These are phyloP conservation scores for Cephalotes varians DNA, from an alignment of 2,888 invertebrate genomes.

Conservation along the genomic window DNA sequence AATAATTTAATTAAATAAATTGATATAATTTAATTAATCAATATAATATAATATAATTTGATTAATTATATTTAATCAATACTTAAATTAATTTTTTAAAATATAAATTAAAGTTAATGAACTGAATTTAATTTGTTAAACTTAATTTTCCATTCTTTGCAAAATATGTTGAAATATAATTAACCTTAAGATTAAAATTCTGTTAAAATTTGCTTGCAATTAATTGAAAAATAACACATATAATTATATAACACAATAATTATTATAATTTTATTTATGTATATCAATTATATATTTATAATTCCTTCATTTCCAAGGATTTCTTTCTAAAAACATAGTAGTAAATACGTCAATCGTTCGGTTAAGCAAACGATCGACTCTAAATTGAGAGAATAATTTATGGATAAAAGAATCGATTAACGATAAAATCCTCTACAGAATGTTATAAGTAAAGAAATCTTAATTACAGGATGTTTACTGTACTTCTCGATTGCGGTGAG, in stretches of 20 bases:
- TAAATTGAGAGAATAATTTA: constrained; percentile 1
- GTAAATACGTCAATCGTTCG: neutral
- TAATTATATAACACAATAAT: too few relatives aligned
- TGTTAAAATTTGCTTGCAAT: neutral
- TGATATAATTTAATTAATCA: too few relatives aligned
- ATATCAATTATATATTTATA: too few relatives aligned
- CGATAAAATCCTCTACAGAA: neutral
- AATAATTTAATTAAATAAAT: too few relatives aligned
- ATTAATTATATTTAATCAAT: too few relatives aligned
- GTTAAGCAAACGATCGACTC: neutral
- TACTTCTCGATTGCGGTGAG: neutral
- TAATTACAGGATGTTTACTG: constrained; percentile 35
- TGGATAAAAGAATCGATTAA: neutral
- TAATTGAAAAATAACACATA: neutral
- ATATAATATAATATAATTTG: too few relatives aligned
- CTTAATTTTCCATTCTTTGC: neutral
- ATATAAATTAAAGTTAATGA: too few relatives aligned
- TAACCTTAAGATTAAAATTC: neutral
- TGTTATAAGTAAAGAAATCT: constrained; percentile 6
- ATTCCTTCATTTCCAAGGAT: neutral
- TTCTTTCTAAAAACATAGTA: neutral
- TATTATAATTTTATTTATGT: neutral
- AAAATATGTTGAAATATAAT: neutral
- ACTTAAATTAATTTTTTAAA: too few relatives aligned
- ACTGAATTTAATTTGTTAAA: neutral